Evolutionary conservation across 2,797 vertebrate genomes (phyloP), one percentile per base, ranked within the genome.

Genomic region (Chromobotia macracanthus): DNA sequence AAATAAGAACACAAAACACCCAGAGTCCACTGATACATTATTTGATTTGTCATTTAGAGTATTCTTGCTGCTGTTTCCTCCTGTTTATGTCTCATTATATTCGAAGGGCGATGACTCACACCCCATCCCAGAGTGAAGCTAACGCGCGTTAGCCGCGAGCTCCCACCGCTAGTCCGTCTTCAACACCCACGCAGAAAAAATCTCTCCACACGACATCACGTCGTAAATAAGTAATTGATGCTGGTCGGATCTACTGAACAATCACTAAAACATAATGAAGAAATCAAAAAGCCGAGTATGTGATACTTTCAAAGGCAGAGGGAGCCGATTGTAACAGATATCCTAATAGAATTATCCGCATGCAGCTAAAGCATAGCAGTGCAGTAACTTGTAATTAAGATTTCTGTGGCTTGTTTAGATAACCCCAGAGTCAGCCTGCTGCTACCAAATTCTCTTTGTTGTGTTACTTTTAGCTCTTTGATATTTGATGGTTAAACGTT

Each of bases 361-460:
- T 65, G n/a, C 50, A 41, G 61, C 71, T 64, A 82, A 82, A 75
- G 72, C 72, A 58, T 81, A 68, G 75, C 72, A 28, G 5, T 44
- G 4, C 38, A 0, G n/a, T 75, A 68, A 65, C 66, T 64, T 78
- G 73, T 78, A 84, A 82, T 82, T 82, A 80, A 77, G 69, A 75
- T 82, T 72, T 80, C 50, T 61, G 75, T 63, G 81, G 75, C 78
- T 75, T 44, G 38, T 61, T 85, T 48, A 70, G 78, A 84, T 77
- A 74, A 70, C 75, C 72, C 51, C 65, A 3, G 58, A 19, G 50
- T 65, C 25, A 10, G 74, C 41, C 67, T 46, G 38, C 35, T 25
- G 35, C 55, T 46, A 11, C 48, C 9, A 18, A 56, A 8, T 18
- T 46, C 46, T 68, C 61, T 82, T 82, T 73, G 69, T 68, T 82